These are phyloP conservation scores for Dunckerocampus dactyliophorus DNA, from an alignment of 2,113 vertebrate genomes.

Conservation along the genomic window DNA sequence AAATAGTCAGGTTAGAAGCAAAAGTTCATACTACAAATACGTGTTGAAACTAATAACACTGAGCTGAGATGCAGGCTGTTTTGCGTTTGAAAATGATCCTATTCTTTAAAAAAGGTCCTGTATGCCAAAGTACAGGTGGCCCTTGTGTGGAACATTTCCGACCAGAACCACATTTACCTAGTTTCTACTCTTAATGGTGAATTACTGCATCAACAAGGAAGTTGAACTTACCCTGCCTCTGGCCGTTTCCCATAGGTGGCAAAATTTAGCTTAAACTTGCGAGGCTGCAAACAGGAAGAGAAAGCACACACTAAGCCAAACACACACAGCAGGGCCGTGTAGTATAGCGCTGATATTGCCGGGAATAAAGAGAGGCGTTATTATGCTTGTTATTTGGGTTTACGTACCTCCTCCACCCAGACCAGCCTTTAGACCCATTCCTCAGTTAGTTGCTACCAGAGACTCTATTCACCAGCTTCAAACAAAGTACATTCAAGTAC, in stretches of 20 bases:
- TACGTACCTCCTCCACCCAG: conserved; percentile 77
- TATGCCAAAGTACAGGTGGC: no score
- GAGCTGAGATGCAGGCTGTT: no score
- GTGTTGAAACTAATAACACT: no score
- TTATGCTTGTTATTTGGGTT: conserved; percentile 61
- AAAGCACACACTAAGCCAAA: conserved; percentile 37
- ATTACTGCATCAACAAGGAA: neutral
- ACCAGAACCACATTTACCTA: no score
- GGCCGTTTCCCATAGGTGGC: conserved; percentile 77
- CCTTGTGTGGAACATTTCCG: no score
- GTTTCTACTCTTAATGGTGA: no score
- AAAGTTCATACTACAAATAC: no score
- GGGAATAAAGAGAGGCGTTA: conserved; percentile 60
- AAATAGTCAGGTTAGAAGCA: no score
- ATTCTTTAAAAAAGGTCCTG: no score
- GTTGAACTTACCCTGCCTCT: conserved; percentile 72
- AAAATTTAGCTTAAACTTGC: conserved; percentile 82
- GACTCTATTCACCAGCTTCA: conserved; percentile 77
- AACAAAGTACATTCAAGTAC: conserved; percentile 73
- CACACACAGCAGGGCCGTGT: conserved; percentile 27
- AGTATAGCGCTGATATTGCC: conserved; percentile 69
- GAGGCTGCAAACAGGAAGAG: conserved; percentile 65
- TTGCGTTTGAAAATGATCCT: no score
- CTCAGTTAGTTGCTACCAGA: conserved; percentile 78
- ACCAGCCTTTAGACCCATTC: conserved; percentile 74